A percentile compares a stretch with the other conserved stretches of the same genome.
phyloP scores from a whole-genome alignment of 2,113 vertebrate species.

The Phaethon lepturus region DNA sequence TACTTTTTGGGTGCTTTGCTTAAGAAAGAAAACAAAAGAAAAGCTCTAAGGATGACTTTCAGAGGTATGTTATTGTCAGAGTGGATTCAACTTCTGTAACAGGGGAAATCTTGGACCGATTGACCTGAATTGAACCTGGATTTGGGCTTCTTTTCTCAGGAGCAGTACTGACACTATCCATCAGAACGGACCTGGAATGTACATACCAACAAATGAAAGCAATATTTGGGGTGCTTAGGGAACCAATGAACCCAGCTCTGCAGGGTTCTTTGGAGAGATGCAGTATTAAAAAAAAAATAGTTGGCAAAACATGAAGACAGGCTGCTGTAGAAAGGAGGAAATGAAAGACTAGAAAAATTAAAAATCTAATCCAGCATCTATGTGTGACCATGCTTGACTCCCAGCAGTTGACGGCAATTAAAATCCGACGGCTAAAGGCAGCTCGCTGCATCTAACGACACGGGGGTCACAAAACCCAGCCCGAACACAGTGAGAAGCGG shows the following conservation, averaged over 20 bases:
- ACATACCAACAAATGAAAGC: background rate
- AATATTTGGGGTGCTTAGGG: background rate
- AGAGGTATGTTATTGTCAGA: background rate
- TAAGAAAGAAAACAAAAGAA: background rate
- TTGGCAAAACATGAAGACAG: background rate
- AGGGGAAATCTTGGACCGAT: background rate
- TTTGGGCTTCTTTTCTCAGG: background rate
- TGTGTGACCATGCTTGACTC: background rate
- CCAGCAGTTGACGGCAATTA: background rate
- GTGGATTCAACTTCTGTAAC: background rate
- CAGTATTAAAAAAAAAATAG: accelerated
- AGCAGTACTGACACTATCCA: background rate
- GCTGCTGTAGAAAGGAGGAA: background rate
- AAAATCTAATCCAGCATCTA: background rate
- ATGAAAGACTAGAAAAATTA: background rate
- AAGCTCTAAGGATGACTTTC: background rate
- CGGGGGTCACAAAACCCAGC: background rate
- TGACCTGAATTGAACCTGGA: background rate
- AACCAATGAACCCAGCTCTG: background rate
- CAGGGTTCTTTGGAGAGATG: background rate
- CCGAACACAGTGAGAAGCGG: background rate
- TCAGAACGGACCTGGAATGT: background rate
- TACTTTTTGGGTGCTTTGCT: background rate
- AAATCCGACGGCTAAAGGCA: background rate
- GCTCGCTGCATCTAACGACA: background rate